Percentiles rank a stretch among this genome's conserved stretches.
Conservation (phyloP, 2,888 invertebrate species). For the Acleris literana region DNA sequence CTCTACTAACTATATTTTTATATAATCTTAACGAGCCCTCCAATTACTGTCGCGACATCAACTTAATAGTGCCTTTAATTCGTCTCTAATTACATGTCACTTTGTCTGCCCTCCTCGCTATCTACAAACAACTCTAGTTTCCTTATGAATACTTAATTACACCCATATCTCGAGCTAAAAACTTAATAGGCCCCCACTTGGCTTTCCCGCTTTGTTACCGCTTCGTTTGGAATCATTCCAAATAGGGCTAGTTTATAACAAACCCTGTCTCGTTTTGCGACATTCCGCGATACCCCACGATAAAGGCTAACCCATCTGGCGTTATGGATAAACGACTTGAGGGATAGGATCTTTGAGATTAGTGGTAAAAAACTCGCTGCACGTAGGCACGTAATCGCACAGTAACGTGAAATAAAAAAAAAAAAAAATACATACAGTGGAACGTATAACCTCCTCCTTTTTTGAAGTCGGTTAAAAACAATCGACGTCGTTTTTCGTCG, state of each 20-base stretch:
- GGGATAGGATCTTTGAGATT: too few relatives aligned
- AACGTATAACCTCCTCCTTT: too few relatives aligned
- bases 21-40: constrained; percentile 12
- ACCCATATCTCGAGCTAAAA: neutral
- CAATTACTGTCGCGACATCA: neutral
- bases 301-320: too few relatives aligned
- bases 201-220: neutral
- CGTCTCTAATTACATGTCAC: constrained; percentile 11
- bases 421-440: too few relatives aligned
- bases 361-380: too few relatives aligned
- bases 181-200: constrained; percentile 9
- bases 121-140: constrained; percentile 6
- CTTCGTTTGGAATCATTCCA: constrained; percentile 5
- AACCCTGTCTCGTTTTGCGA: neutral
- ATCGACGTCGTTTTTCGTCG: too few relatives aligned
- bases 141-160: constrained; percentile 12
- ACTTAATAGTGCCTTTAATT: constrained; percentile 5
- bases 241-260: neutral
- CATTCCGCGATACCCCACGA: too few relatives aligned
- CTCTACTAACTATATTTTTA: neutral
- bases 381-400: too few relatives aligned
- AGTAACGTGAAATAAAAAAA: too few relatives aligned
- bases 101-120: neutral
- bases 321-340: too few relatives aligned
- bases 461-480: too few relatives aligned